Percentiles rank a stretch among this genome's conserved stretches.
Evolutionary conservation across 2,113 vertebrate species (phyloP).

Genomic region (Suncus etruscus): DNA sequence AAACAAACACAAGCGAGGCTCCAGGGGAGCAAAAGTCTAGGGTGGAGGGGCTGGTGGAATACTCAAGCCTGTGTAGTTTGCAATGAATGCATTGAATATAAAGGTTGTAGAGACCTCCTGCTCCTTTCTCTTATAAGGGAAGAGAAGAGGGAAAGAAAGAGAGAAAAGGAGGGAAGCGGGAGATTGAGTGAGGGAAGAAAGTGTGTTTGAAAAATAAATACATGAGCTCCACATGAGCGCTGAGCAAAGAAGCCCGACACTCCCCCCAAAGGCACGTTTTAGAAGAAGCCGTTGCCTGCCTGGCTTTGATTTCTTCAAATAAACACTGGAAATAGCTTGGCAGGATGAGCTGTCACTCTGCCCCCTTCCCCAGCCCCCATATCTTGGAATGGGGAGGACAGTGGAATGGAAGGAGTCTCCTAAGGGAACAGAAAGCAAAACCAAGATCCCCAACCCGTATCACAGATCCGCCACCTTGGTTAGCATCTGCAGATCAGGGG

Average conservation of each 20-base stretch:
- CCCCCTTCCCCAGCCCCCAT: not conserved
- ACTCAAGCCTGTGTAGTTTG: no score
- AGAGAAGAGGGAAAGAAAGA: not conserved
- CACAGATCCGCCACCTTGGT: not conserved
- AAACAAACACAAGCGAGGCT: not conserved
- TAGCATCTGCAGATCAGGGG: not conserved
- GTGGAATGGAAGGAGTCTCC: not conserved
- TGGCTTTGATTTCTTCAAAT: constrained; percentile 60
- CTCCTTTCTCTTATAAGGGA: constrained; percentile 26
- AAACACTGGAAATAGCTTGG: constrained; percentile 50
- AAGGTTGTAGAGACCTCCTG: not conserved
- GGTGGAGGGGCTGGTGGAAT: not conserved
- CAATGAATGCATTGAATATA: no score
- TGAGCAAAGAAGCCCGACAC: constrained; percentile 5
- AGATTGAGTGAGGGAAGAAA: not conserved
- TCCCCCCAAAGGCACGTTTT: not conserved
- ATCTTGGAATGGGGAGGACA: not conserved
- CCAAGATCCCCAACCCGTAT: not conserved
- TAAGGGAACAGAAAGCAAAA: not conserved
- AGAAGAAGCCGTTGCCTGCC: constrained; percentile 40
- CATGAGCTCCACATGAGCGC: not conserved
- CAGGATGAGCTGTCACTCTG: not conserved
- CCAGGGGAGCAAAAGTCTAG: not conserved
- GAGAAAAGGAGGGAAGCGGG: not conserved
- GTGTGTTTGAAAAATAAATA: constrained; percentile 45